phyloP scores from a whole-genome alignment of 2,797 vertebrate species.

The Coilia nasus region DNA sequence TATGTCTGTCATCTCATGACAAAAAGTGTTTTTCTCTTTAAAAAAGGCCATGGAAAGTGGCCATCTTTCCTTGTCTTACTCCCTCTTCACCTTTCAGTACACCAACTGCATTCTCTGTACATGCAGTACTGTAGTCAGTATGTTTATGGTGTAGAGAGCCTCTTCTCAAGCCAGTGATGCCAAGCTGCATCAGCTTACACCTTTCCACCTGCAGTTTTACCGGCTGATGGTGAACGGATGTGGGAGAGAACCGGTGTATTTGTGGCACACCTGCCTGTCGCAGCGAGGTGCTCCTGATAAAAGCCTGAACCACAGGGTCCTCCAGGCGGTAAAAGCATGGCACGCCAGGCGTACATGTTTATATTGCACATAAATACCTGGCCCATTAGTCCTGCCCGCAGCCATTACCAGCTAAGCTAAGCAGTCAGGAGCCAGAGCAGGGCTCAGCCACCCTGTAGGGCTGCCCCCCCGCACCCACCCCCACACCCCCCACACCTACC shows the following conservation, averaged over 20 bases:
- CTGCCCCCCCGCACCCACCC: not conserved
- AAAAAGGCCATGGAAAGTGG: not conserved
- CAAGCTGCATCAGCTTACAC: not conserved
- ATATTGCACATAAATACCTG: slow-evolving; percentile 17
- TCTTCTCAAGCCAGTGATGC: not conserved
- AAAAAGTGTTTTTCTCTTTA: not conserved
- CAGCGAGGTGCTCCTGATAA: not conserved
- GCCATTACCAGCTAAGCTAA: slow-evolving; percentile 28
- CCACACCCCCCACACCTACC: too few relatives aligned
- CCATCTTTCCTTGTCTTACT: not conserved
- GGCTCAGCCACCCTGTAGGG: not conserved
- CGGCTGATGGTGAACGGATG: not conserved
- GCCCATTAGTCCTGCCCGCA: not conserved
- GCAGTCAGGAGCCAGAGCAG: not conserved
- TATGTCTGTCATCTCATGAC: not conserved
- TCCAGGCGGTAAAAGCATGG: not conserved
- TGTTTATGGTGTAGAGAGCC: not conserved
- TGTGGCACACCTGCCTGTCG: not conserved
- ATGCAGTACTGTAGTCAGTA: not conserved
- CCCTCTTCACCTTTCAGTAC: not conserved
- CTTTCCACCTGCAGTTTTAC: not conserved
- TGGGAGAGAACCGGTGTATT: slow-evolving; percentile 1
- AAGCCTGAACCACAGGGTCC: slow-evolving; percentile 8
- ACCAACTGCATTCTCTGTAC: not conserved
- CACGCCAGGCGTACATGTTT: not conserved